phyloP scores from a whole-genome alignment of 2,888 invertebrate species.

The Drosophila sordidula region DNA sequence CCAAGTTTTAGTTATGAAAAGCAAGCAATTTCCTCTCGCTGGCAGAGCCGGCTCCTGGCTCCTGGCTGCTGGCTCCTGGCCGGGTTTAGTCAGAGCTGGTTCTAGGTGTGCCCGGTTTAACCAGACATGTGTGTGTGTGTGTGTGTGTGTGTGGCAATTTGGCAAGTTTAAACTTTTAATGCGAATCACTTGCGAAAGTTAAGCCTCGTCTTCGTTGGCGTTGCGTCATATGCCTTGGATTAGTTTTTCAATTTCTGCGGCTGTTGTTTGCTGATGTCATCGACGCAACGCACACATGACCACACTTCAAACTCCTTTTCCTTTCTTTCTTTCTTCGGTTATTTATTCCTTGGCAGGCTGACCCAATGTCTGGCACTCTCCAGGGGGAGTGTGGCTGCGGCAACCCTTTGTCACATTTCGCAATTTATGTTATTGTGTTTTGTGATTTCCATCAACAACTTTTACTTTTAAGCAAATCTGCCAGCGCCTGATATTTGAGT shows the following conservation, averaged over 20 bases:
- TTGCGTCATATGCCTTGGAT: constrained; percentile 52
- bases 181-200: constrained; percentile 71
- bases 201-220: constrained; percentile 38
- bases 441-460: constrained; percentile 79
- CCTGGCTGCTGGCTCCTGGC: not conserved
- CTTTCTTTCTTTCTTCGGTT: constrained; percentile 18
- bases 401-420: constrained; percentile 77
- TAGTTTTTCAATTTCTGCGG: constrained; percentile 72
- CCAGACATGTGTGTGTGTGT: constrained; percentile 8
- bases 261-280: constrained; percentile 80
- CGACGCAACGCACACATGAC: constrained; percentile 52
- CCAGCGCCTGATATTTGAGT: constrained; percentile 26
- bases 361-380: constrained; percentile 53
- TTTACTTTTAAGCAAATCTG: constrained; percentile 73
- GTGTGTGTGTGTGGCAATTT: constrained; percentile 58
- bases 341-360: constrained; percentile 48
- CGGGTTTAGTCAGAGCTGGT: constrained; percentile 9
- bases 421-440: constrained; percentile 78
- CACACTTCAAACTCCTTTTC: constrained; percentile 35
- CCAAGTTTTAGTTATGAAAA: constrained; percentile 80
- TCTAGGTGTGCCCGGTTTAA: constrained; percentile 26
- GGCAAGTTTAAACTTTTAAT: constrained; percentile 76
- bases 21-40: constrained; percentile 81
- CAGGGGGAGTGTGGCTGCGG: constrained; percentile 9
- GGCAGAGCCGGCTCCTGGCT: not conserved